phyloP scores from a whole-genome alignment of 2,113 vertebrate genomes.

The Mola mola region DNA sequence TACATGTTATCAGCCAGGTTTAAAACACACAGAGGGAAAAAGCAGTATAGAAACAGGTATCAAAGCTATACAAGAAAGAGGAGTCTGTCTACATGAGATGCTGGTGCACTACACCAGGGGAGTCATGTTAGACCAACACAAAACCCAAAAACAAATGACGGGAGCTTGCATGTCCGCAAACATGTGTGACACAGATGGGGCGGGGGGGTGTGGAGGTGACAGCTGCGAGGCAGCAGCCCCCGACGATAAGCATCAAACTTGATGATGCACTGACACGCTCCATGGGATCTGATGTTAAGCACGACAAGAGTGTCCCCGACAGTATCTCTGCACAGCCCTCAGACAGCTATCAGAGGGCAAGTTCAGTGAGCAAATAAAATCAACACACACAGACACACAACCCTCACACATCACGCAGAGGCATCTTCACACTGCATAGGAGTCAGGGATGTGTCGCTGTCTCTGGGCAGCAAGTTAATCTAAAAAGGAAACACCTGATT shows the following conservation, averaged over 20 bases:
- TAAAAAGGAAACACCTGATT: conserved; percentile 75
- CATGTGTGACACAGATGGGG: conserved; percentile 12
- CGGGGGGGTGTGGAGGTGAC: conserved; percentile 35
- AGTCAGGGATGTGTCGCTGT: conserved; percentile 73
- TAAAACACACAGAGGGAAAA: no score
- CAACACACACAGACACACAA: conserved; percentile 34
- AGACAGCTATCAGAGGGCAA: conserved; percentile 72
- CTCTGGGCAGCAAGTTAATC: conserved; percentile 74
- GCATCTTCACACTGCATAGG: conserved; percentile 70
- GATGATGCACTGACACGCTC: conserved; percentile 56
- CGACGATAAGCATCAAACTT: conserved; percentile 62
- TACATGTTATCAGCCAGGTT: no score
- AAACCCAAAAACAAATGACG: conserved; percentile 32
- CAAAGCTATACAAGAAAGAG: neutral
- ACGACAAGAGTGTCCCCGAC: conserved; percentile 64
- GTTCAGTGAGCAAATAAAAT: conserved; percentile 59
- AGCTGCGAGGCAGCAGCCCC: conserved; percentile 39
- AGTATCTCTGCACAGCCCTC: conserved; percentile 59
- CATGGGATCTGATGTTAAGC: conserved; percentile 70
- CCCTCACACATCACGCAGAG: conserved; percentile 53
- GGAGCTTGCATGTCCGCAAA: conserved; percentile 22
- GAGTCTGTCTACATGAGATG: conserved; percentile 12
- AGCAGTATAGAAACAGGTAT: no score
- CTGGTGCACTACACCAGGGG: conserved; percentile 25
- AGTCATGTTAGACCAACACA: conserved; percentile 47